phyloP scores from a whole-genome alignment of 2,888 invertebrate genomes.

The Machimus rusticus region DNA sequence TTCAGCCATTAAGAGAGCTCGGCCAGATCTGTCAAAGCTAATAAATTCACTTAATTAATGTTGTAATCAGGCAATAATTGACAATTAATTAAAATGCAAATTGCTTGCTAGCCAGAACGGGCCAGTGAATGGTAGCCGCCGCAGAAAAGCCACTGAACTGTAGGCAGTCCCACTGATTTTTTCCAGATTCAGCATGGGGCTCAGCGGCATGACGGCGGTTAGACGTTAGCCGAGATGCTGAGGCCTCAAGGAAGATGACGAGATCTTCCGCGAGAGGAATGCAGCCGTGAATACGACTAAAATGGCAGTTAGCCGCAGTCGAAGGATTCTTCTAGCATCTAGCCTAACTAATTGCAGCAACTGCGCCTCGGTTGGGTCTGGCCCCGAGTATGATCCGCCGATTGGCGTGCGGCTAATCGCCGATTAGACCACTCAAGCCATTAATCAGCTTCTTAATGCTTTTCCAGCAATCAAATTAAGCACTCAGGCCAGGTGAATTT shows the following conservation, averaged over 20 bases:
- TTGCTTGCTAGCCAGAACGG: conserved; percentile 39
- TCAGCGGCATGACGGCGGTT: background rate
- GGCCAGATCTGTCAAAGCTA: conserved; percentile 49
- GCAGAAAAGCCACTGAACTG: background rate
- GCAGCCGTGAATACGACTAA: background rate
- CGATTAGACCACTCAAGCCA: background rate
- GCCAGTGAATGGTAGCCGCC: background rate
- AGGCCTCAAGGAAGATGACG: background rate
- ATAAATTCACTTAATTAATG: conserved; percentile 51
- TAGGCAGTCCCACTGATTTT: background rate
- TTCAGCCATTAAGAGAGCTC: conserved; percentile 42
- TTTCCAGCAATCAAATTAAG: background rate
- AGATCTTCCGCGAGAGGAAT: background rate
- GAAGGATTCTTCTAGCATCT: background rate
- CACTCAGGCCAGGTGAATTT: background rate
- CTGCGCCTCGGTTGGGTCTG: background rate
- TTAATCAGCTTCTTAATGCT: background rate
- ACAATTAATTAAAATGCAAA: conserved; percentile 54
- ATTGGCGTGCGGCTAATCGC: background rate
- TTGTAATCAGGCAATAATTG: conserved; percentile 52
- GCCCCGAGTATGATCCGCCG: background rate
- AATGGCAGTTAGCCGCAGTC: background rate
- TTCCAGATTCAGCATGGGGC: background rate
- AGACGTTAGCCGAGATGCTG: background rate
- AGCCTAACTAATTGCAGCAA: background rate